Conservation (phyloP, 2,888 invertebrate species). For the Dioctria linearis region DNA sequence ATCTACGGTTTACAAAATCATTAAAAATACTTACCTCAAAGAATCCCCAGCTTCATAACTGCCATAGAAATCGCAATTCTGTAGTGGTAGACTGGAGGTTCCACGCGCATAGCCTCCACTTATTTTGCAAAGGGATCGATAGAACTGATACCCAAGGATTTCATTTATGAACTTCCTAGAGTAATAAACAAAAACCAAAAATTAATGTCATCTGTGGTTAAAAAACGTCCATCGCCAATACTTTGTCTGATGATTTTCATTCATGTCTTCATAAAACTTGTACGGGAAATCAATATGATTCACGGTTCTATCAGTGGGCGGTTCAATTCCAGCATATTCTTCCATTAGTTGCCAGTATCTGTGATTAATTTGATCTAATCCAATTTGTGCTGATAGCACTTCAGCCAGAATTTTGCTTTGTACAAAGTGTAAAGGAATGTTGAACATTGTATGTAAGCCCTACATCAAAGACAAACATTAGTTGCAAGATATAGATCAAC, state of each 20-base stretch:
- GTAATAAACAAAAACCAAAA: constrained; percentile 60
- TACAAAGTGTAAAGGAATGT: constrained; percentile 78
- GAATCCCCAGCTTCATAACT: constrained; percentile 76
- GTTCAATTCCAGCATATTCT: constrained; percentile 76
- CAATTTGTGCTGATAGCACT: constrained; percentile 72
- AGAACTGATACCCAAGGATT: constrained; percentile 78
- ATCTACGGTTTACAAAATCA: no score
- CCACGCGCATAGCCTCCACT: constrained; percentile 77
- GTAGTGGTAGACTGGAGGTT: constrained; percentile 73
- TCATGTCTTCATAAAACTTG: constrained; percentile 75
- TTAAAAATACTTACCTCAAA: constrained; percentile 61
- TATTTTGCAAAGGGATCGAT: constrained; percentile 77
- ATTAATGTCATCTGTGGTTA: no score
- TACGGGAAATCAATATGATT: constrained; percentile 80
- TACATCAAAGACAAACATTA: constrained; percentile 62
- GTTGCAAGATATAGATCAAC: no score
- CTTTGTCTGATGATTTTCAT: constrained; percentile 63
- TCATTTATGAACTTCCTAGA: constrained; percentile 80
- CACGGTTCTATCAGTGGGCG: constrained; percentile 75
- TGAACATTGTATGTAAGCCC: constrained; percentile 79
- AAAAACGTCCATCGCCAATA: neutral
- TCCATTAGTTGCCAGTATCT: constrained; percentile 77
- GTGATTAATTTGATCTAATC: constrained; percentile 74
- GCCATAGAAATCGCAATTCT: constrained; percentile 80
- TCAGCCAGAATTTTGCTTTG: constrained; percentile 81